Base-by-base conservation (phyloP, 2,113 vertebrate genomes). In the Butastur rufipennis region DNA sequence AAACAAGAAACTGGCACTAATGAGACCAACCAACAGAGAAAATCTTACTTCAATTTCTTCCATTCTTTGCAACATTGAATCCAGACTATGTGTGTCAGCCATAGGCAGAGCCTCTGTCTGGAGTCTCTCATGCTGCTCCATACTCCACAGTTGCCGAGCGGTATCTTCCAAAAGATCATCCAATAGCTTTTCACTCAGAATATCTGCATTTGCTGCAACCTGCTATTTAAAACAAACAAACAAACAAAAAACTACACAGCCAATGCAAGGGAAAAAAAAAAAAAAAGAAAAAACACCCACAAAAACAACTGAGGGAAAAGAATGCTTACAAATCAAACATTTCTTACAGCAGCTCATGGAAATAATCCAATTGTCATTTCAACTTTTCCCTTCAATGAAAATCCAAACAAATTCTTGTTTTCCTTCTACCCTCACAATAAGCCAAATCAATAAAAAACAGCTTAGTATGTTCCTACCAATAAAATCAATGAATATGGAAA, bases 41-140 rank as follows among this genome's bases (percentile, higher is more conserved):
- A 82, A 86, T 56, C 93, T 97, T 97, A 99, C 99, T 98, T 99
- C 99, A 80, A 99, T 99, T 96, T 99, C 99, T 96, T 99, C 99
- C 99, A 99, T 99, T 91, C 99, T 98, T 86, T 98, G 98, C 95
- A 99, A 98, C 99, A 99, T 99, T 73, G 88, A 98, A 96, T 99
- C 98, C 92, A 99, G 95, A 36, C 96, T 96, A 31, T 97, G 96
- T 66, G 91, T 66, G 72, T 97, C 97, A 86, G 97, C 80, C 47
- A 94, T 6, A 43, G 90, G 11, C 68, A 93, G 79, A 58, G 85
- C 81, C 63, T 93, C 45, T 0, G 8, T 90, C 88, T 98, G 97
- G 32, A 95, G 63, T 56, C 83, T 93, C 86, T 95, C 78, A 52
- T 72, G 88, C 58, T 93, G 93, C 78, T 98, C 94, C 53, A 93